Evolutionary conservation across 2,888 invertebrate genomes (phyloP), one percentile per base, ranked within the genome.

Genomic region (Noctua pronuba): DNA sequence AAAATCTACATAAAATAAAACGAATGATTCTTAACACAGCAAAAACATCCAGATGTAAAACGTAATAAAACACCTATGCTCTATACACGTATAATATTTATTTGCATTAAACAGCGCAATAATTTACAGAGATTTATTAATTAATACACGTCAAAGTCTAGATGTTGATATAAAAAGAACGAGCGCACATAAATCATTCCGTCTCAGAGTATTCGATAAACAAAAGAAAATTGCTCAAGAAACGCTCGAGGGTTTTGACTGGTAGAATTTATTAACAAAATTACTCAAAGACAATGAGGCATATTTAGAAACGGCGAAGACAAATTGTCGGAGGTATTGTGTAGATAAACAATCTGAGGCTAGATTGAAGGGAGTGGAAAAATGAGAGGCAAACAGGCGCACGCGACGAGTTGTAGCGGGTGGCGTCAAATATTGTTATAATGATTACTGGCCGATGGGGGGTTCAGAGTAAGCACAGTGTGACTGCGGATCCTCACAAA

Each of bases 231-330:
- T 92, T 91, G 91, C 91, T 90, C 89, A 89, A 91, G 88, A 90
- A 86, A 89, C 85, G 89, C 90, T 91, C 89, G 92, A 92, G 92
- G 92, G 93, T 93, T 95, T 93, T 94, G 94, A 95, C 94, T 94
- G 93, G 91, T 91, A 91, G 92, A 93, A 95, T 95, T 95, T 96
- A 95, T 95, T 95, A 94, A 94, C 92, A 92, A 92, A 95, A 96
- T 95, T 95, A 95, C 92, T 96, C 95, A 94, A 94, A 95, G 94
- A 95, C 95, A 96, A 95, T 94, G 94, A 93, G 92, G 92, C 93
- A 95, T 95, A 94, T 95, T 95, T 94, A 93, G 94, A 94, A 92
- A 92, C 92, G 92, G 93, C 91, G 92, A 94, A 95, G 95, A 96
- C 94, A 95, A 95, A 95, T 96, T 93, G 94, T 91, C 88, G 86